Conservation (phyloP, 2,888 invertebrate genomes). For the Drosophila kambysellisi region DNA sequence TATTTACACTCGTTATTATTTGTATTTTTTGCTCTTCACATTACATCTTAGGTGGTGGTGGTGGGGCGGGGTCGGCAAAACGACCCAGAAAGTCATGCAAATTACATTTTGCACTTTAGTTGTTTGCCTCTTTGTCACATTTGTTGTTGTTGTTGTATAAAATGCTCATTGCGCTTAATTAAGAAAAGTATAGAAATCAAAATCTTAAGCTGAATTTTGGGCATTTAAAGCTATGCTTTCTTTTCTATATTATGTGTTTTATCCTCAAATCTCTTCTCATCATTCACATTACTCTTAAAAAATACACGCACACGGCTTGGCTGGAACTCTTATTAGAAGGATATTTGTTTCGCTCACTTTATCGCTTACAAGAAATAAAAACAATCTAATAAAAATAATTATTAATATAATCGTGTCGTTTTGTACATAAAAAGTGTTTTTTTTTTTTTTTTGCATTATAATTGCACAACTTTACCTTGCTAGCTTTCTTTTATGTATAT, state of each 20-base stretch:
- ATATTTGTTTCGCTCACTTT: slow-evolving; percentile 38
- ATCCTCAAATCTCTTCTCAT: slow-evolving; percentile 24
- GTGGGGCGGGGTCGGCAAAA: slow-evolving; percentile 28
- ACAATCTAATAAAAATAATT: slow-evolving; percentile 46
- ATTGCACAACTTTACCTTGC: slow-evolving; percentile 41
- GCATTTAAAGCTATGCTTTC: slow-evolving; percentile 68
- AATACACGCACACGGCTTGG: slow-evolving; percentile 46
- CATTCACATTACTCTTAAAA: slow-evolving; percentile 47
- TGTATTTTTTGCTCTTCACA: slow-evolving; percentile 52
- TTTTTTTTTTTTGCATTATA: slow-evolving; percentile 7
- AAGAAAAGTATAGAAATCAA: slow-evolving; percentile 38
- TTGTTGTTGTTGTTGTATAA: slow-evolving; percentile 35
- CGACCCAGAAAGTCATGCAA: slow-evolving; percentile 60
- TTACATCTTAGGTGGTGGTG: slow-evolving; percentile 67
- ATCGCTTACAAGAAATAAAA: slow-evolving; percentile 44
- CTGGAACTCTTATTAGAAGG: slow-evolving; percentile 48
- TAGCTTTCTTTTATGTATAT: slow-evolving; percentile 37
- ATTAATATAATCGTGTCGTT: slow-evolving; percentile 39
- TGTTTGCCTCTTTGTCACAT: slow-evolving; percentile 43
- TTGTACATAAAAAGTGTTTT: slow-evolving; percentile 47
- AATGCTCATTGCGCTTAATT: slow-evolving; percentile 33
- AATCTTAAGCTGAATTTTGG: slow-evolving; percentile 37
- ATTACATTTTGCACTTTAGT: slow-evolving; percentile 40
- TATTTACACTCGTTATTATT: slow-evolving; percentile 75
- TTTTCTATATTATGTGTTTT: slow-evolving; percentile 8